Percentiles rank a stretch among this genome's conserved stretches.
Conservation (phyloP, 30 jellyfish, hydroid and myxozoan genomes). For the Aurelia sp. region DNA sequence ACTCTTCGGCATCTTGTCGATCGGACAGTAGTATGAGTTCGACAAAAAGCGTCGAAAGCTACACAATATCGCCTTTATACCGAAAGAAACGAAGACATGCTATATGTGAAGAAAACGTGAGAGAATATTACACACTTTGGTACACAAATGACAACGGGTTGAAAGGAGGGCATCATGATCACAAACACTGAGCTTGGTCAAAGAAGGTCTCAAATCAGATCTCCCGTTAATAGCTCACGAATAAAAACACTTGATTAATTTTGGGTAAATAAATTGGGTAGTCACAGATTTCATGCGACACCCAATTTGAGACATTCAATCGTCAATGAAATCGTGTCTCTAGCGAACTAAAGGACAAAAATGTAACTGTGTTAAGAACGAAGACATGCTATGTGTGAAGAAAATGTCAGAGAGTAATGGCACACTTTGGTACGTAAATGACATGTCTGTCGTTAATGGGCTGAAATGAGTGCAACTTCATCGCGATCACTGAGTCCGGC, state of each 20-base stretch:
- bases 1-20: no score
- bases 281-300: no score
- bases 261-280: no score
- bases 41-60: neutral
- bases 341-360: no score
- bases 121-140: slow-evolving; percentile 52
- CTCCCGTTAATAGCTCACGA: no score
- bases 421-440: slow-evolving; percentile 30
- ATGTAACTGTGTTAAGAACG: neutral
- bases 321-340: no score
- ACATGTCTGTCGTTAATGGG: neutral
- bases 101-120: slow-evolving; percentile 52
- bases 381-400: slow-evolving; percentile 63
- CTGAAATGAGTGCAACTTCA: slow-evolving; percentile 6
- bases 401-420: slow-evolving; percentile 39
- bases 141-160: slow-evolving; percentile 4
- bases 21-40: neutral
- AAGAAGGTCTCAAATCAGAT: no score
- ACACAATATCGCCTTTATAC: slow-evolving; percentile 25
- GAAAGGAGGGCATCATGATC: slow-evolving; percentile 3
- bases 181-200: neutral
- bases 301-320: no score
- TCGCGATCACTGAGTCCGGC: neutral
- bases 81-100: slow-evolving; percentile 60
- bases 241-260: no score